These are phyloP conservation scores for Zoanthus solanderi DNA, from an alignment of 92 coral and sea anemone genomes.

Conservation along the genomic window DNA sequence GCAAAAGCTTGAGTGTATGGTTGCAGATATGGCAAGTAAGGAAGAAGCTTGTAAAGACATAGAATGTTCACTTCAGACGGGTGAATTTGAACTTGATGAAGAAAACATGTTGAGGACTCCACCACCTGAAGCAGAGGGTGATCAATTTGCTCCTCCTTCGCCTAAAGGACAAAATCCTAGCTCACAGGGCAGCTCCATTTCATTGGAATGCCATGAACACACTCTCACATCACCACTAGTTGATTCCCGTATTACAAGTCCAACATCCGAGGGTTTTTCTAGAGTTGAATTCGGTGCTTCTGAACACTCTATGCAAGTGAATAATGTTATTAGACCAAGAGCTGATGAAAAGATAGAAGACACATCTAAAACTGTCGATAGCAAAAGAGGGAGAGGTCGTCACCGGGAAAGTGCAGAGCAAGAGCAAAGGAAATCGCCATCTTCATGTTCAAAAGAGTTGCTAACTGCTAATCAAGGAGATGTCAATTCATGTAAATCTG, in stretches of 20 bases:
- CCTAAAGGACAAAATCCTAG: constrained; percentile 63
- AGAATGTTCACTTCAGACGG: constrained; percentile 63
- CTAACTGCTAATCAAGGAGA: constrained; percentile 2
- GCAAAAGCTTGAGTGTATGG: constrained; percentile 96
- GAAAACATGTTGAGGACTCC: constrained; percentile 74
- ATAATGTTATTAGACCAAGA: constrained; percentile 16
- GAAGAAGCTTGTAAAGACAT: constrained; percentile 88
- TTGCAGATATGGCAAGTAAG: constrained; percentile 96
- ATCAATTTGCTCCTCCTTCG: constrained; percentile 55
- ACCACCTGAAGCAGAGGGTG: constrained; percentile 48
- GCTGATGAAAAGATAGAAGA: neutral
- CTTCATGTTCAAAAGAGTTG: neutral
- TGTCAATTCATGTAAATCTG: neutral
- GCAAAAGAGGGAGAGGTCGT: neutral
- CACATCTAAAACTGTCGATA: neutral
- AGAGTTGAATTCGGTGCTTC: neutral
- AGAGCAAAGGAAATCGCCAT: neutral
- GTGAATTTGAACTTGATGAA: constrained; percentile 77
- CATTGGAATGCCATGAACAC: constrained; percentile 90
- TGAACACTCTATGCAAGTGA: constrained; percentile 27
- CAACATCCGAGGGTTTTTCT: constrained; percentile 27
- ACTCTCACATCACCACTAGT: constrained; percentile 81
- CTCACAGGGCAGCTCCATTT: constrained; percentile 86
- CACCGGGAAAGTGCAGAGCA: neutral
- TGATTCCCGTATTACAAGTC: constrained; percentile 31